These are phyloP conservation scores for Sinocyclocheilus maitianheensis DNA, from an alignment of 2,113 vertebrate genomes.

Conservation along the genomic window DNA sequence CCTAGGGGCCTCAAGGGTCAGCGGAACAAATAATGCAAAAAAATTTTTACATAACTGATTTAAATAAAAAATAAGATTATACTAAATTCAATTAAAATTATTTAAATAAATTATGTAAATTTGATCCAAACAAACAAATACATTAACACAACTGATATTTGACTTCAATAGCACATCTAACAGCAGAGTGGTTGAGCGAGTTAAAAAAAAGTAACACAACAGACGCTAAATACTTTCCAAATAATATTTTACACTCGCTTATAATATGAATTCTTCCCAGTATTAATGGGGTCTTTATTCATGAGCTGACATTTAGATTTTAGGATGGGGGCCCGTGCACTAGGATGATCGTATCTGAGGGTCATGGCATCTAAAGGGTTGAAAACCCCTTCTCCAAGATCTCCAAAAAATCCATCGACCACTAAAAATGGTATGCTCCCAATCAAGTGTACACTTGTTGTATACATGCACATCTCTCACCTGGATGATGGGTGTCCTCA, in stretches of 20 bases:
- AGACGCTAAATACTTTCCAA: not conserved
- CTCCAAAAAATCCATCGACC: not conserved
- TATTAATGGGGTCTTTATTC: not conserved
- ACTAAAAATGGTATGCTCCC: not conserved
- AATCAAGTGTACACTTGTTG: too few relatives aligned
- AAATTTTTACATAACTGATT: too few relatives aligned
- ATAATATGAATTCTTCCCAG: not conserved
- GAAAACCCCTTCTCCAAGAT: not conserved
- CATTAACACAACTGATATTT: too few relatives aligned
- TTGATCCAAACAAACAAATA: not conserved
- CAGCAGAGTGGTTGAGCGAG: not conserved
- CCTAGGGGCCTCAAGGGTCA: too few relatives aligned
- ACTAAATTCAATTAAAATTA: too few relatives aligned
- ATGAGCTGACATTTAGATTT: too few relatives aligned
- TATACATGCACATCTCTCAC: constrained; percentile 68
- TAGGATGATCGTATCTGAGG: not conserved
- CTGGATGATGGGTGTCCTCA: constrained; percentile 91
- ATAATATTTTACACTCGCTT: not conserved
- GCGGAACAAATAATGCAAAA: too few relatives aligned
- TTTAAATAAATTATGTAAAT: not conserved
- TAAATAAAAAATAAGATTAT: too few relatives aligned
- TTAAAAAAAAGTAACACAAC: not conserved
- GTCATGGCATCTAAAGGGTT: not conserved
- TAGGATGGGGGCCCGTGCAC: not conserved
- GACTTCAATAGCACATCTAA: not conserved